phyloP scores from a whole-genome alignment of 2,113 vertebrate genomes.

The Sitta europaea region DNA sequence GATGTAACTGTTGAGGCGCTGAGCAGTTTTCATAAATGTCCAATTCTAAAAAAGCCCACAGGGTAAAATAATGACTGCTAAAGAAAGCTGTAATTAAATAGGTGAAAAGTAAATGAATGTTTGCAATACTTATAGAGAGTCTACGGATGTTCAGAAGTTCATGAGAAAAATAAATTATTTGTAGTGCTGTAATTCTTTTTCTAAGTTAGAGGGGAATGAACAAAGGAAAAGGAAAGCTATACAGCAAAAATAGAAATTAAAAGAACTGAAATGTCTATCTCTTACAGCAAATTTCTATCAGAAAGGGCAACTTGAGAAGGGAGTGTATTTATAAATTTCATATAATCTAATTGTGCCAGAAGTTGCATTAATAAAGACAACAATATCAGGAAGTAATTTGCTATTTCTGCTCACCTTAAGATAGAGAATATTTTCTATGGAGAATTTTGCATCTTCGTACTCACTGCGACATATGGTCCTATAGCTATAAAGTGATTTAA shows the following conservation, averaged over 20 bases:
- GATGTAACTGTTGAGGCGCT: background rate
- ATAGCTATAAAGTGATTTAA: slow-evolving; percentile 23
- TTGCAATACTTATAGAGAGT: background rate
- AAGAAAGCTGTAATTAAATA: background rate
- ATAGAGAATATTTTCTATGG: background rate
- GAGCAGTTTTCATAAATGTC: background rate
- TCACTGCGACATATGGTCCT: slow-evolving; percentile 8
- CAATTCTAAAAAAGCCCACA: background rate
- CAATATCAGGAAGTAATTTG: background rate
- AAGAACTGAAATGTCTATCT: background rate
- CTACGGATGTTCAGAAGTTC: background rate
- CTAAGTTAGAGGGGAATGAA: background rate
- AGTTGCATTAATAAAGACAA: background rate
- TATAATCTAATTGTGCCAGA: background rate
- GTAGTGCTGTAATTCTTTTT: background rate
- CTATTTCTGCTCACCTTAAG: background rate
- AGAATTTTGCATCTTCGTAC: background rate
- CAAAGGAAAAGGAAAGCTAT: background rate
- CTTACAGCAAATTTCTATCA: background rate
- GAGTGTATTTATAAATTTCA: background rate
- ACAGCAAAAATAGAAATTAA: background rate
- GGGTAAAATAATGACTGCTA: background rate
- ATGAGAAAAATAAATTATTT: background rate
- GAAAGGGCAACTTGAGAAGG: background rate
- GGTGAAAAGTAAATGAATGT: background rate